phyloP scores from a whole-genome alignment of 2,888 invertebrate genomes.

The Papilio elwesi region DNA sequence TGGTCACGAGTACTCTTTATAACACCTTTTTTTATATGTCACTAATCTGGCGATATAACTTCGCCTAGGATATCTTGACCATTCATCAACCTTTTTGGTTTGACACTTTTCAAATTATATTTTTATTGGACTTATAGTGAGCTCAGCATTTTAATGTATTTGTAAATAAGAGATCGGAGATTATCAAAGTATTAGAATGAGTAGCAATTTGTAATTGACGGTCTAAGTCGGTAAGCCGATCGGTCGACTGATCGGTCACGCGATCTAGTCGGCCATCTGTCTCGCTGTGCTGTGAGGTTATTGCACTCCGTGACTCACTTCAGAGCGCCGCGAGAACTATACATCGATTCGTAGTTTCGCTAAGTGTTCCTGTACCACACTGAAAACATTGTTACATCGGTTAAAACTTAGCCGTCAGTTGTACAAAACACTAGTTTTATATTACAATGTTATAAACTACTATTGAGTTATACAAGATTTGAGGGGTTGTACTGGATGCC shows the following conservation, averaged over 20 bases:
- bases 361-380: constrained; percentile 23
- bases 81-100: no score
- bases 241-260: constrained; percentile 44
- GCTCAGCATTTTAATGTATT: background rate
- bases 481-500: no score
- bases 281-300: constrained; percentile 59
- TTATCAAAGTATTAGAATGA: constrained; percentile 12
- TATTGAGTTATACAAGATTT: no score
- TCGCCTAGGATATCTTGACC: no score
- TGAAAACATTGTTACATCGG: constrained; percentile 20
- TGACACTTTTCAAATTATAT: no score
- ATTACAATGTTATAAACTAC: no score
- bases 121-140: background rate
- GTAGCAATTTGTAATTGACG: background rate
- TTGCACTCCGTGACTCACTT: constrained; percentile 65
- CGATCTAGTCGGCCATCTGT: constrained; percentile 51
- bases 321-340: constrained; percentile 35
- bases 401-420: background rate
- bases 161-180: constrained; percentile 19
- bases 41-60: no score
- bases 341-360: constrained; percentile 40
- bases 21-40: no score
- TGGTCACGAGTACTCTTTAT: no score
- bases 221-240: constrained; percentile 17
- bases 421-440: no score